Conservation (phyloP, 2,113 vertebrate genomes). For the Microcebus murinus region DNA sequence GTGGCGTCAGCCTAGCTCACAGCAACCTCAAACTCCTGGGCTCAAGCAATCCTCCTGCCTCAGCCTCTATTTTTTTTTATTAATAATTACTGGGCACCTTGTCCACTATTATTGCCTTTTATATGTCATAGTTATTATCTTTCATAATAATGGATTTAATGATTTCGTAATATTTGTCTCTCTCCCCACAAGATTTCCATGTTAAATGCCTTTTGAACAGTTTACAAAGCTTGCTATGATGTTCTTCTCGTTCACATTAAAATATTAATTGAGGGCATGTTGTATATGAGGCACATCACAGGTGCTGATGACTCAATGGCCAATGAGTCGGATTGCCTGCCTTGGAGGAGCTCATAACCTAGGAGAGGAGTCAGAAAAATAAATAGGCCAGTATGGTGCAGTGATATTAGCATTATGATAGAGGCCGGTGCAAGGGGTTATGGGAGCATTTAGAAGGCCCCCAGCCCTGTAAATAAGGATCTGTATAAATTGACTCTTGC, state of each 20-base stretch:
- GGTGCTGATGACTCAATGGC: neutral
- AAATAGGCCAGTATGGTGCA: neutral
- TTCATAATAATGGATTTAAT: neutral
- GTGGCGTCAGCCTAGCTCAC: no score
- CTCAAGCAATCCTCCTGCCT: no score
- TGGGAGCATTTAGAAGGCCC: neutral
- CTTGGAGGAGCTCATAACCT: neutral
- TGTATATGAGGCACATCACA: neutral
- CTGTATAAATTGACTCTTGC: neutral
- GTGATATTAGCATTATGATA: neutral
- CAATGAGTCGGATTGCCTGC: neutral
- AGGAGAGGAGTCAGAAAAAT: neutral
- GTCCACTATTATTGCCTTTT: neutral
- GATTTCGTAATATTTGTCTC: conserved; percentile 22
- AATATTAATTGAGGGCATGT: neutral
- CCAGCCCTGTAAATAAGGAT: neutral
- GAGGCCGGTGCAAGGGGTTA: neutral
- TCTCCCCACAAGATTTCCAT: neutral
- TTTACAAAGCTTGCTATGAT: neutral
- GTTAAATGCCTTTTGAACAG: neutral
- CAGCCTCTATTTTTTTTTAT: neutral
- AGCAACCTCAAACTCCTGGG: no score
- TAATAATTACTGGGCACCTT: neutral
- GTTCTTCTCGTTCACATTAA: neutral
- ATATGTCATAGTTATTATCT: neutral